These are phyloP conservation scores for Orthosia gothica DNA, from an alignment of 2,888 invertebrate genomes.

Conservation along the genomic window DNA sequence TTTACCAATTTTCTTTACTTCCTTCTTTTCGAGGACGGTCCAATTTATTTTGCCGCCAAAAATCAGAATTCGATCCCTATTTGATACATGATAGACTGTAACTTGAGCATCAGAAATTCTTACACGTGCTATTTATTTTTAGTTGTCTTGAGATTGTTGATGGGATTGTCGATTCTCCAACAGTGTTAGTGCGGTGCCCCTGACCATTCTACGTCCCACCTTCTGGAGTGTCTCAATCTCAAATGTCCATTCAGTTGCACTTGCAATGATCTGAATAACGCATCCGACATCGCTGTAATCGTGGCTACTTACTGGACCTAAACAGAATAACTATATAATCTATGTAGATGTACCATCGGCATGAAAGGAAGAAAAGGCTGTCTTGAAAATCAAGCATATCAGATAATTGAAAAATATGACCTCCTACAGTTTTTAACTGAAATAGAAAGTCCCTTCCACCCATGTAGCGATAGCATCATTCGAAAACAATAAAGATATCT, in stretches of 20 bases:
- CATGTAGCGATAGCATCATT: constrained; percentile 11
- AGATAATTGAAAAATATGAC: not conserved
- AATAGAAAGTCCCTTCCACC: not conserved
- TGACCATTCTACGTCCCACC: no score
- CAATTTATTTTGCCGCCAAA: not conserved
- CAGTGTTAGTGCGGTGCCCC: no score
- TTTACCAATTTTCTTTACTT: not conserved
- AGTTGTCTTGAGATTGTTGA: no score
- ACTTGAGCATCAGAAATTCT: not conserved
- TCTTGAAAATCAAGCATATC: not conserved
- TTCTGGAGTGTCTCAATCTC: no score
- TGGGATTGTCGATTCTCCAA: no score
- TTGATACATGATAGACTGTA: not conserved
- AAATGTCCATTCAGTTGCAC: no score
- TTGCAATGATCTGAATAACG: no score
- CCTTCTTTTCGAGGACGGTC: not conserved
- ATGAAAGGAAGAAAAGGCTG: no score
- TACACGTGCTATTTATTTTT: constrained; percentile 1
- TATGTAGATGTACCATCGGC: no score
- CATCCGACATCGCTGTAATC: no score
- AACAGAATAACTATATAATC: no score
- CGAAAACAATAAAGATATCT: constrained; percentile 46
- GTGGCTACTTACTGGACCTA: no score
- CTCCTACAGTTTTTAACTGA: not conserved
- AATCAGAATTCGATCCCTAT: not conserved